These are phyloP conservation scores for Eulemur rufifrons DNA, from an alignment of 2,113 vertebrate genomes.

Conservation along the genomic window DNA sequence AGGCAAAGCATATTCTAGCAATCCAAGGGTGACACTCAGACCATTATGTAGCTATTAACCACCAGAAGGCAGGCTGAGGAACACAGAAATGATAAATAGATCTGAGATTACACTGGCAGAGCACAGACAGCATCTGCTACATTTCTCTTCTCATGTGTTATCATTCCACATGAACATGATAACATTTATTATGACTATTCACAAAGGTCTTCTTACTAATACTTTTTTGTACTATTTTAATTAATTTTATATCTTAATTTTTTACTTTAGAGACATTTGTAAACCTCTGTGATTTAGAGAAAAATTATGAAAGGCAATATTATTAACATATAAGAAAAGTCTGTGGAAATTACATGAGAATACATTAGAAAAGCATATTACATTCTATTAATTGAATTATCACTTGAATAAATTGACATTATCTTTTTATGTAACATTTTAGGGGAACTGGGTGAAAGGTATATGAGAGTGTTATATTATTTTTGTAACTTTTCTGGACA, in stretches of 20 bases:
- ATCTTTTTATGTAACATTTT: background rate
- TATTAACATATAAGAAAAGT: background rate
- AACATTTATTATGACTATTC: background rate
- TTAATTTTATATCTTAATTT: background rate
- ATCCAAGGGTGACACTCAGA: background rate
- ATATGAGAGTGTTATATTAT: background rate
- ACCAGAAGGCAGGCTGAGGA: background rate
- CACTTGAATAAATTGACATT: background rate
- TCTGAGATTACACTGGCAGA: rapidly evolving
- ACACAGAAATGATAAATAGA: background rate
- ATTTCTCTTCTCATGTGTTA: background rate
- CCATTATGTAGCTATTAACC: background rate
- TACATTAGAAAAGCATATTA: background rate
- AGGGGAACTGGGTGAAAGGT: background rate
- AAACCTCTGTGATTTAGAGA: background rate
- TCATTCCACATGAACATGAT: background rate
- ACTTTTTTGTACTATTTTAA: background rate
- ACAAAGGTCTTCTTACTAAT: background rate
- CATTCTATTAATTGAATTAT: background rate
- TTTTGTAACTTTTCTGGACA: background rate
- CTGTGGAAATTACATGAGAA: background rate
- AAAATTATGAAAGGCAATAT: background rate
- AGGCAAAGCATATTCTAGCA: background rate
- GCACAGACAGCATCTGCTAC: background rate
- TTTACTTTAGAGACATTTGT: background rate